Evolutionary conservation across 2,888 invertebrate species (phyloP).

Genomic region (Seira sanloemensis): DNA sequence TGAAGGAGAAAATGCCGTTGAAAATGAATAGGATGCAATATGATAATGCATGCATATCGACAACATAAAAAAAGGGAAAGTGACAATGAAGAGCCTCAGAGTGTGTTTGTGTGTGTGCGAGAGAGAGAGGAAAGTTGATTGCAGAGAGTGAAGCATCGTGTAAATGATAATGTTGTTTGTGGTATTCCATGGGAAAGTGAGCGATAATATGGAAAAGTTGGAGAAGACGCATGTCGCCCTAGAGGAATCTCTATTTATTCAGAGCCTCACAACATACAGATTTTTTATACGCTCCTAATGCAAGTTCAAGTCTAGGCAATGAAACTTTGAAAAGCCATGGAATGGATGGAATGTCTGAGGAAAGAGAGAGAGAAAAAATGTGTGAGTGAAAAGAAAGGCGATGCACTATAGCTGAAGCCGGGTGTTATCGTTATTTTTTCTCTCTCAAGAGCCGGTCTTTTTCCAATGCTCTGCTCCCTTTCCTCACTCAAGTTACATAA

Average conservation of each 20-base stretch:
- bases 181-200: background rate
- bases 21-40: slow-evolving; percentile 12
- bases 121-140: background rate
- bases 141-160: background rate
- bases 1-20: background rate
- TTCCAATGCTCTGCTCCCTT: background rate
- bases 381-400: too few relatives aligned
- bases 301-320: slow-evolving; percentile 48
- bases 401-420: background rate
- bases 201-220: background rate
- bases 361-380: background rate
- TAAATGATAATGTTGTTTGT: slow-evolving; percentile 22
- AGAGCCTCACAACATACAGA: background rate
- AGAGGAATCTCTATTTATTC: slow-evolving; percentile 26
- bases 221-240: slow-evolving; percentile 57
- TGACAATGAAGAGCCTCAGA: slow-evolving; percentile 39
- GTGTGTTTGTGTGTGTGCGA: background rate
- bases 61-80: slow-evolving; percentile 22
- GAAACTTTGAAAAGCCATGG: background rate
- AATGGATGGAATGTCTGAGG: background rate
- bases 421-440: too few relatives aligned
- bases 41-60: background rate
- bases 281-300: too few relatives aligned
- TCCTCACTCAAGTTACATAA: background rate
- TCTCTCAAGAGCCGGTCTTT: background rate